phyloP scores from a whole-genome alignment of 2,797 vertebrate species.

The Cichlasoma orientale region DNA sequence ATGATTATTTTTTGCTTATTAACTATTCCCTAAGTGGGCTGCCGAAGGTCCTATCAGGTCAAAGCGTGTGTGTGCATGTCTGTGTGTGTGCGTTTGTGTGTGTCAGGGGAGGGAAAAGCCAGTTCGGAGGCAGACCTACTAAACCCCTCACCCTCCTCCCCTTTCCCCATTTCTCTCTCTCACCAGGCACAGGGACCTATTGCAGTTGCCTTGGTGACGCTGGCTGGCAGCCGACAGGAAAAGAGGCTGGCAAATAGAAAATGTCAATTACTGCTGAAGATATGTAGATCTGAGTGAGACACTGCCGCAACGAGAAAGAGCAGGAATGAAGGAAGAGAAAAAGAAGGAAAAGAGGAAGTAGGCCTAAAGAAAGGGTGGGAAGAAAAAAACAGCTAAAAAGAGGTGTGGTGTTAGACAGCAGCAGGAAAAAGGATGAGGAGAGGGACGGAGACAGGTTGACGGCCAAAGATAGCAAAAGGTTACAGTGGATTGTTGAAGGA shows the following conservation, averaged over 20 bases:
- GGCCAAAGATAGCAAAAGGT: slow-evolving; percentile 53
- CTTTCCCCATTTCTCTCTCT: slow-evolving; percentile 38
- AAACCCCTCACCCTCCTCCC: slow-evolving; percentile 1
- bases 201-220: slow-evolving; percentile 89
- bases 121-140: slow-evolving; percentile 52
- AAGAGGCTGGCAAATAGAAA: slow-evolving; percentile 92
- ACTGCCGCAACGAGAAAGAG: slow-evolving; percentile 42
- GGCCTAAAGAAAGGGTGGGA: slow-evolving; percentile 2
- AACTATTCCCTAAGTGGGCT: slow-evolving; percentile 73
- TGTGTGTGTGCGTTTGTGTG: slow-evolving; percentile 21
- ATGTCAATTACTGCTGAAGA: slow-evolving; percentile 91
- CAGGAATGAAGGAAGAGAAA: slow-evolving; percentile 10
- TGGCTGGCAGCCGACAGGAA: slow-evolving; percentile 74
- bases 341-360: not conserved
- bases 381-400: slow-evolving; percentile 30
- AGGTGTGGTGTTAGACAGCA: slow-evolving; percentile 34
- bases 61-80: slow-evolving; percentile 35
- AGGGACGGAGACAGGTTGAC: slow-evolving; percentile 29
- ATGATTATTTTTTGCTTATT: slow-evolving; percentile 78
- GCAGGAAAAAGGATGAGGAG: slow-evolving; percentile 23
- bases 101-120: slow-evolving; percentile 24
- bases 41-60: slow-evolving; percentile 70
- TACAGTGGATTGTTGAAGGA: slow-evolving; percentile 35
- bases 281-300: slow-evolving; percentile 79
- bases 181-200: slow-evolving; percentile 62